phyloP scores from a whole-genome alignment of 2,888 invertebrate species.

The Tupiocoris notatus region DNA sequence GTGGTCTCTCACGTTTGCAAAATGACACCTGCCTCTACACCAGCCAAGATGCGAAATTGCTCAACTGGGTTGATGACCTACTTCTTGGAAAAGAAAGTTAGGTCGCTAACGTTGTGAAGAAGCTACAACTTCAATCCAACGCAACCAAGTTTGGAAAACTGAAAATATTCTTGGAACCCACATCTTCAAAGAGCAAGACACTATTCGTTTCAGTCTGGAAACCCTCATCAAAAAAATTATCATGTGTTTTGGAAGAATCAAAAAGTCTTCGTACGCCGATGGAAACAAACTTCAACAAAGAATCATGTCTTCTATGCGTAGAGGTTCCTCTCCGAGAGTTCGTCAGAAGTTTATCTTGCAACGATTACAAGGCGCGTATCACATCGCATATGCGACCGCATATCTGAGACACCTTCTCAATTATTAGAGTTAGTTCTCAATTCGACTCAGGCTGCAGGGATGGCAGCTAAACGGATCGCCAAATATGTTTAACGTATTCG shows the following conservation, averaged over 20 bases:
- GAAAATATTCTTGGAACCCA: slow-evolving; percentile 6
- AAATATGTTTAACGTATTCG: background rate
- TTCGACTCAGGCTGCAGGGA: slow-evolving; percentile 29
- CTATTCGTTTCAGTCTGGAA: background rate
- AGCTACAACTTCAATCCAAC: slow-evolving; percentile 1
- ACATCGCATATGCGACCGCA: no score
- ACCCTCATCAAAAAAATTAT: background rate
- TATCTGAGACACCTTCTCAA: no score
- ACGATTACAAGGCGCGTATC: background rate
- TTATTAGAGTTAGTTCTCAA: no score
- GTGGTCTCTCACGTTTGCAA: background rate
- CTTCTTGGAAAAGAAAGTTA: slow-evolving; percentile 8
- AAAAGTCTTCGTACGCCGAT: background rate
- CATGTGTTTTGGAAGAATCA: background rate
- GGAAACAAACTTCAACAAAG: background rate
- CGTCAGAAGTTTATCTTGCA: background rate
- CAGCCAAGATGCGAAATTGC: background rate
- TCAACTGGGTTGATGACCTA: slow-evolving; percentile 27
- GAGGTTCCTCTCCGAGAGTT: background rate
- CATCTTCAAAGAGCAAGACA: background rate
- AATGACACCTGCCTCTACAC: slow-evolving; percentile 22
- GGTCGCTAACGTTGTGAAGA: slow-evolving; percentile 1
- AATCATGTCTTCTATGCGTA: background rate
- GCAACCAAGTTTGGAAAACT: background rate
- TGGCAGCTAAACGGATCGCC: slow-evolving; percentile 34